Evolutionary conservation across 2,113 vertebrate species (phyloP), one percentile per base, ranked within the genome.

Genomic region (Phrynosoma blainvillii): DNA sequence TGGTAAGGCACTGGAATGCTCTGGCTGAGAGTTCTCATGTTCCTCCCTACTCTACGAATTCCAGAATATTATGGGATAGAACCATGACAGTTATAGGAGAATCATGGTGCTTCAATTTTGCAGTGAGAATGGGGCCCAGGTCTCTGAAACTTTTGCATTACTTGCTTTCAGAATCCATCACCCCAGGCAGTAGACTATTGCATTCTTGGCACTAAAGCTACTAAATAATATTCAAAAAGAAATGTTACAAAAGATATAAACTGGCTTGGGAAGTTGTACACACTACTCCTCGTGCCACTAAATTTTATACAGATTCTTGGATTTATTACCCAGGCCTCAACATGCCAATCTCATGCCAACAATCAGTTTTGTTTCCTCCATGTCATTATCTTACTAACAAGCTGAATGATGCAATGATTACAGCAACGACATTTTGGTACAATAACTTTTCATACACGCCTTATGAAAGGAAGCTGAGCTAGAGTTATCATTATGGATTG

Each of bases 351-450:
- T 25, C 25, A 84, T 9, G 75, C 40, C n/a, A 78, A 40, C 88
- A 83, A 95, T 93, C 93, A 93, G 87, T 79, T 47, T 81, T 73
- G n/a, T 94, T 91, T 56, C 59, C 6, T 65, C 93, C 52, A 4
- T 79, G n/a, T 87, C 88, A 80, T 94, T 93, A 89, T 93, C 84
- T 76, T 82, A 91, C 94, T 94, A 96, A 94, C 86, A 93, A 90
- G 91, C 90, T 94, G 92, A 95, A 95, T 88, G 92, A 91, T 82
- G 93, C 89, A 92, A 92, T 71, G 93, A 89, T 10, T 89, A 23
- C 52, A 32, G 54, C 2, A 79, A 32, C 6, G 16, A 14, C 0
- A 0, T 88, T 84, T 88, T 40, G 87, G 54, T 81, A 52, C 21
- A 0, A 56, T 40, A 90, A 90, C 65, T 75, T 36, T 88, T 86